A percentile compares a stretch with the other conserved stretches of the same genome.
Evolutionary conservation across 2,888 invertebrate species (phyloP).

Genomic region (Euphydryas editha): DNA sequence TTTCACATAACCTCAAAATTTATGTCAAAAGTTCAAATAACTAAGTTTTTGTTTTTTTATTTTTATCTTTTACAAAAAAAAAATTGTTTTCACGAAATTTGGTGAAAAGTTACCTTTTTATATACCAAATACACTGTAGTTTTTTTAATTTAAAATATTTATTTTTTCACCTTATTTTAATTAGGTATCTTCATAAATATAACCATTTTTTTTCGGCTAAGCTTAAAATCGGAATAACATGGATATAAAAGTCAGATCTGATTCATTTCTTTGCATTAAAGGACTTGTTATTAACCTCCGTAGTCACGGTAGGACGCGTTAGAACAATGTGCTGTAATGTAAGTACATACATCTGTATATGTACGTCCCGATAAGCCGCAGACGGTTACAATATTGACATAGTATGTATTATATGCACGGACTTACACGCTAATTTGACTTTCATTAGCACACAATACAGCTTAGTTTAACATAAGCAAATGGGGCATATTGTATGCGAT

Average conservation of each 20-base stretch:
- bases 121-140: no score
- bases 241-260: constrained; percentile 15
- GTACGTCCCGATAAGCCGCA: constrained; percentile 39
- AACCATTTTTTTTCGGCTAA: no score
- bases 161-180: no score
- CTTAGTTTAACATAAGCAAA: constrained; percentile 26
- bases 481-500: constrained; percentile 9
- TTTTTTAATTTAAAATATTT: no score
- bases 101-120: no score
- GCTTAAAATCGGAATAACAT: no score
- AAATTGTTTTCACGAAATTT: no score
- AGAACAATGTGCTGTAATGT: constrained; percentile 42
- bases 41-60: no score
- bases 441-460: constrained; percentile 25
- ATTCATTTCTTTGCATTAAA: constrained; percentile 33
- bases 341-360: constrained; percentile 8
- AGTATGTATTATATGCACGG: constrained; percentile 18
- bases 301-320: constrained; percentile 44
- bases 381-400: constrained; percentile 36
- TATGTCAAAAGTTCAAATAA: no score
- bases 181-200: no score
- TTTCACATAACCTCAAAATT: no score
- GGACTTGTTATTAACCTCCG: constrained; percentile 39
- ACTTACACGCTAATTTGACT: constrained; percentile 29
- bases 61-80: no score